Base-by-base conservation (phyloP, 2,797 vertebrate genomes). In the Anableps anableps region DNA sequence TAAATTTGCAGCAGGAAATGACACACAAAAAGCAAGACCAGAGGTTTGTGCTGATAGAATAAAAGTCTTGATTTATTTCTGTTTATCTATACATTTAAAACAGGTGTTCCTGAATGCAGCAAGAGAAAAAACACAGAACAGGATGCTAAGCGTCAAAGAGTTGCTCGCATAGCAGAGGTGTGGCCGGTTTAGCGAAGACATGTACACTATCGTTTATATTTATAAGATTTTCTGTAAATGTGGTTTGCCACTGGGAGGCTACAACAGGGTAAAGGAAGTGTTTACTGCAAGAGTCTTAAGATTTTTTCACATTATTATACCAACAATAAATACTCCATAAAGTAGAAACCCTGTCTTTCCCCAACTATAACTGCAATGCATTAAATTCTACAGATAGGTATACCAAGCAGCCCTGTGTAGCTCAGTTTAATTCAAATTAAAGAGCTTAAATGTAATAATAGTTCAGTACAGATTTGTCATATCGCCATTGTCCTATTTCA, bases 11-110 rank as follows among this genome's bases (percentile, higher is more conserved):
- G 51, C 75, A 85, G 36, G 50, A 85, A 81, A 88, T 16, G 41
- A 92, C 76, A 86, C 71, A 80, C n/a, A 85, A 78, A 84, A 85
- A 85, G 80, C 60, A 84, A 79, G 71, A 83, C 77, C 83, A 81
- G 76, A 86, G 45, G 80, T 92, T 92, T 94, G 88, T 90, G 93
- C 89, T 93, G 92, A 94, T 96, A 96, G 96, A 97, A 97, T 96
- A 97, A 96, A 96, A 96, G 95, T 95, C 91, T 95, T 92, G 89
- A 96, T 96, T 96, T 96, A 96, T 96, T 96, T 94, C 84, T 86
- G 90, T 95, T 95, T 90, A 93, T 95, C 92, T 96, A 95, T 95
- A 96, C 96, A 97, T 95, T 72, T 94, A 93, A n/a, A 95, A 96
- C 95, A 96, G 93, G 95, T 95, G 95, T 95, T 96, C 95, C 95